Evolutionary conservation across 2,797 vertebrate genomes (phyloP).

Genomic region (Phoebastria nigripes): DNA sequence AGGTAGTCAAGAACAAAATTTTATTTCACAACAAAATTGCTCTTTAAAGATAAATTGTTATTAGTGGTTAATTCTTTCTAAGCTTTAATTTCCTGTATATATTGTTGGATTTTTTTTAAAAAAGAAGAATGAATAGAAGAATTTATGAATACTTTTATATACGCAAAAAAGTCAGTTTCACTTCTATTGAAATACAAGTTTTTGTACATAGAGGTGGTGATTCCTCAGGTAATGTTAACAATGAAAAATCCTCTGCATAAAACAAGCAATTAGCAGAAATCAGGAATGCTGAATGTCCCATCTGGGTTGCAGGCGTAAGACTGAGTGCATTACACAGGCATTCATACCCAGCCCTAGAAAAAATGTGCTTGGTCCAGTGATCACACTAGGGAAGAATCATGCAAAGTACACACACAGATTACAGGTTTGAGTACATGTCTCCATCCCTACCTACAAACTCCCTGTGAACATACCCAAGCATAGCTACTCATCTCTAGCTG

Average conservation of each 20-base stretch:
- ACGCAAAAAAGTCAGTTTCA: not conserved
- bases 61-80: not conserved
- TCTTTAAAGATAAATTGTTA: not conserved
- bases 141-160: not conserved
- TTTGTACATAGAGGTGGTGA: not conserved
- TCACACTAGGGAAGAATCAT: not conserved
- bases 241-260: not conserved
- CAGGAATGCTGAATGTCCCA: not conserved
- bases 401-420: not conserved
- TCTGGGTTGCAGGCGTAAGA: not conserved
- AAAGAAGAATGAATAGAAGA: not conserved
- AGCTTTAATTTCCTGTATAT: not conserved
- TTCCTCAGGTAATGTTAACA: not conserved
- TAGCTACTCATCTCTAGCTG: not conserved
- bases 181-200: not conserved
- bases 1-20: not conserved
- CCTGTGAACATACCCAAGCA: not conserved
- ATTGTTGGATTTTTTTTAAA: not conserved
- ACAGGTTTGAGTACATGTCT: not conserved
- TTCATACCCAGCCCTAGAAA: not conserved
- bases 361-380: fast-evolving
- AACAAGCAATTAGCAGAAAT: not conserved
- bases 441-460: not conserved
- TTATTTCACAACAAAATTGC: not conserved
- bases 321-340: not conserved